Base-by-base conservation (phyloP, 2,113 vertebrate genomes). In the Entosphenus tridentatus region DNA sequence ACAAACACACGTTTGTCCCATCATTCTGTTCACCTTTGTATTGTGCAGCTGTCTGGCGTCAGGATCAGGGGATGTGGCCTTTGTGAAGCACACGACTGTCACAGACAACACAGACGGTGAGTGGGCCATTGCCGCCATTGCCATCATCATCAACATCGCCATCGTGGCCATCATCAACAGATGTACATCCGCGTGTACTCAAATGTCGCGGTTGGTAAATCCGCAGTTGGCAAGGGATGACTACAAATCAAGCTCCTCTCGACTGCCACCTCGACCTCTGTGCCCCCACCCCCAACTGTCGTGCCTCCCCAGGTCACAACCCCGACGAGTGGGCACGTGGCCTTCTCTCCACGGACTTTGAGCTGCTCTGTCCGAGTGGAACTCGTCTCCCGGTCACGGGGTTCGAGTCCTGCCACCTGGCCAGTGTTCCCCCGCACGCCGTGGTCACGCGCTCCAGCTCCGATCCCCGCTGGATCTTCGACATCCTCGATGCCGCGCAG, bases 401-500 rank as follows among this genome's bases (percentile, higher is more conserved):
- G 75, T 96, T 85, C 74, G 75, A 69, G 2, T 12, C 76, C 59
- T 98, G 93, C 71, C 78, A 86, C 76, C 80, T 93, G 80, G 90
- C 86, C 9, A 80, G 73, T 59, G 84, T 96, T 8, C 91, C 91
- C 3, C 79, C 89, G 58, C 91, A 86, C 0, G 87, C 86, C 0
- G 69, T 96, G 18, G 95, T 96, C 88, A 86, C 95, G 17, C 86
- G 80, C 55, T 80, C 86, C 0, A 80, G 83, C 68, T 83, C 79
- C 75, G 87, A 81, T 58, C 67, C 77, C 75, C 82, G 89, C 69
- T 73, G 78, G 1, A 58, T 96, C 3, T 95, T 82, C 9, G 92
- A 89, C 69, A 82, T 98, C 11, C 77, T 98, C 75, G 85, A 85
- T 73, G 80, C 75, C 65, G 93, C 86, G 57, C 93, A 98, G 86